Conservation (phyloP, 2,797 vertebrate genomes). For the Sus cebifrons region DNA sequence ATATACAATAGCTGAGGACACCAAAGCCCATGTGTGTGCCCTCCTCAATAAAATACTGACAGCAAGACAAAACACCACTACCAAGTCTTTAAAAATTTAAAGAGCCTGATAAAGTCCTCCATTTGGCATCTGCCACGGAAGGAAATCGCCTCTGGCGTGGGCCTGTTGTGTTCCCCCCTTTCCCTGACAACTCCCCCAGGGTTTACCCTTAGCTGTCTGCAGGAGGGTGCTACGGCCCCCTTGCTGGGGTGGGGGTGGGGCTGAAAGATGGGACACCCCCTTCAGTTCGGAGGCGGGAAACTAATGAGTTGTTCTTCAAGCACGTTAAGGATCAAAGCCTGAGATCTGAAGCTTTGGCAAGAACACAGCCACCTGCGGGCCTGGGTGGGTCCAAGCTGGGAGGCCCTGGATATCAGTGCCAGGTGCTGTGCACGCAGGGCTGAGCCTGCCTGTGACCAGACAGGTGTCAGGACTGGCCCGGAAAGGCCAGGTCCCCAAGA, state of each 20-base stretch:
- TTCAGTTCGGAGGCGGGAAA: background rate
- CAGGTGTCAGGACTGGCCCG: constrained; percentile 23
- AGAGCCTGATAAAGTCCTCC: constrained; percentile 49
- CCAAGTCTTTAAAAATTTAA: constrained; percentile 85
- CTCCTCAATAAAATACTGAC: constrained; percentile 58
- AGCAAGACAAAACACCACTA: constrained; percentile 76
- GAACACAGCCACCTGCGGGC: background rate
- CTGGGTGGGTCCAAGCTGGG: background rate
- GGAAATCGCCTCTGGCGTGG: constrained; percentile 69
- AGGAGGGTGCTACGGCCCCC: background rate
- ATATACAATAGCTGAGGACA: constrained; percentile 72
- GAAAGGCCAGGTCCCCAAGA: background rate
- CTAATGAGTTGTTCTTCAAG: constrained; percentile 44
- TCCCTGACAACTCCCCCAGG: background rate
- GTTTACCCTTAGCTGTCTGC: background rate
- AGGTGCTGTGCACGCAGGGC: background rate
- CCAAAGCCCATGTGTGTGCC: constrained; percentile 59
- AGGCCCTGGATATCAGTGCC: background rate
- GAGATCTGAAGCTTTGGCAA: constrained; percentile 65
- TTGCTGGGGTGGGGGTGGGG: background rate
- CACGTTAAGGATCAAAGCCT: constrained; percentile 71
- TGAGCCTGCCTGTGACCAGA: background rate
- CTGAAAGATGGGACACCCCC: background rate
- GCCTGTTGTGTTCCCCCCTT: background rate
- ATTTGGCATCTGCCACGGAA: constrained; percentile 71